These are phyloP conservation scores for Nymphalis polychloros DNA, from an alignment of 2,888 invertebrate species.

Conservation along the genomic window DNA sequence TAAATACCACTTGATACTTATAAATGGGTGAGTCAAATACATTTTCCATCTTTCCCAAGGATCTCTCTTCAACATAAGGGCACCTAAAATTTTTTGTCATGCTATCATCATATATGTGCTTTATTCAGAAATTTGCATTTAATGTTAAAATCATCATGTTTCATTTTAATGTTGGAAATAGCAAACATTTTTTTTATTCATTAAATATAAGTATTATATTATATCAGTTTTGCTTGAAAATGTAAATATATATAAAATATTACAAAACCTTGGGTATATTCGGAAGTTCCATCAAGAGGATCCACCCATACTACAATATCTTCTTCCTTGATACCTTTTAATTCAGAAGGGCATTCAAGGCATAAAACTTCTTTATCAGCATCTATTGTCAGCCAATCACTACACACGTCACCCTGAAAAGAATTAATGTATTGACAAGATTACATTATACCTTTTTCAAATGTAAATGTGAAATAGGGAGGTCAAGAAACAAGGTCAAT, in stretches of 20 bases:
- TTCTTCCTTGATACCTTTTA: constrained; percentile 85
- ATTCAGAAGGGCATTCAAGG: constrained; percentile 85
- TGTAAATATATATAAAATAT: constrained; percentile 12
- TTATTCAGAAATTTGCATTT: background rate
- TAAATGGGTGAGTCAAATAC: constrained; percentile 78
- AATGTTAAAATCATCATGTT: background rate
- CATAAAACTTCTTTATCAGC: constrained; percentile 85
- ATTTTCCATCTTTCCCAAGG: constrained; percentile 81
- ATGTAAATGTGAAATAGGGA: background rate
- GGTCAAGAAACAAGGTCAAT: constrained; percentile 10
- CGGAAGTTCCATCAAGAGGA: constrained; percentile 98
- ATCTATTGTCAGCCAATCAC: constrained; percentile 89
- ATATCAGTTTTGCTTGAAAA: background rate
- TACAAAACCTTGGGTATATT: constrained; percentile 93
- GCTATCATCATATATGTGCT: constrained; percentile 13
- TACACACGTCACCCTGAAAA: constrained; percentile 76
- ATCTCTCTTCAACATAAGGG: constrained; percentile 80
- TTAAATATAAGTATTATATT: background rate
- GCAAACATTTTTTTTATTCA: background rate
- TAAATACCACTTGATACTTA: constrained; percentile 81
- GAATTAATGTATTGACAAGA: constrained; percentile 18
- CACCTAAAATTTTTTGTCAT: constrained; percentile 69
- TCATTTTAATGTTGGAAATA: background rate
- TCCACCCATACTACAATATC: constrained; percentile 99
- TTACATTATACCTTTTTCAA: constrained; percentile 9